Evolutionary conservation across 2,113 vertebrate species (phyloP).

Genomic region (Tiliqua scincoides): DNA sequence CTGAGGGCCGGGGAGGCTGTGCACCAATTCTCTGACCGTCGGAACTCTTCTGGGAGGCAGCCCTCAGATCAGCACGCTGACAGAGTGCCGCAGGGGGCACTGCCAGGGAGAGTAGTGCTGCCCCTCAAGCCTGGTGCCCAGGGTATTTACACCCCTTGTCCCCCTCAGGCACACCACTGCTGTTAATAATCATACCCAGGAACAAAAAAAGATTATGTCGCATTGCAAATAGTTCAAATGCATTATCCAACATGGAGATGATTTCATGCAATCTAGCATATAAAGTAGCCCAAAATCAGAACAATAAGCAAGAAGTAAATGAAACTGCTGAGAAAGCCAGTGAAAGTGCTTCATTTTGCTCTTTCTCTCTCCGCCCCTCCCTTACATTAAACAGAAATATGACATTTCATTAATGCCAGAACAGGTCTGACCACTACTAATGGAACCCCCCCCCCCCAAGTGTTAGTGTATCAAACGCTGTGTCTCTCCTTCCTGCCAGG

Average conservation of each 20-base stretch:
- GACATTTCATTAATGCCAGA: neutral
- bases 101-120: too few relatives aligned
- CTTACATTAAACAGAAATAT: neutral
- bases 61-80: too few relatives aligned
- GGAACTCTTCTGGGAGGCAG: too few relatives aligned
- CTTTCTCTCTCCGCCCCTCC: neutral
- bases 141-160: too few relatives aligned
- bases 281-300: neutral
- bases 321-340: neutral
- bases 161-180: too few relatives aligned
- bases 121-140: too few relatives aligned
- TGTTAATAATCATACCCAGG: too few relatives aligned
- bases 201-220: too few relatives aligned
- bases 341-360: neutral
- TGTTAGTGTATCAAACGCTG: neutral
- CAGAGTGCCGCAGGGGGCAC: too few relatives aligned
- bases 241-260: neutral
- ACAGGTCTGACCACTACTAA: neutral
- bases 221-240: neutral
- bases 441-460: neutral
- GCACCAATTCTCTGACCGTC: too few relatives aligned
- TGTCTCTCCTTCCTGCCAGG: neutral
- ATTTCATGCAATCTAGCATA: neutral
- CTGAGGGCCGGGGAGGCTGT: too few relatives aligned
- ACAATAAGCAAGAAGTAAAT: neutral